Evolutionary conservation across 2,797 vertebrate species (phyloP).

Genomic region (Strix occidentalis): DNA sequence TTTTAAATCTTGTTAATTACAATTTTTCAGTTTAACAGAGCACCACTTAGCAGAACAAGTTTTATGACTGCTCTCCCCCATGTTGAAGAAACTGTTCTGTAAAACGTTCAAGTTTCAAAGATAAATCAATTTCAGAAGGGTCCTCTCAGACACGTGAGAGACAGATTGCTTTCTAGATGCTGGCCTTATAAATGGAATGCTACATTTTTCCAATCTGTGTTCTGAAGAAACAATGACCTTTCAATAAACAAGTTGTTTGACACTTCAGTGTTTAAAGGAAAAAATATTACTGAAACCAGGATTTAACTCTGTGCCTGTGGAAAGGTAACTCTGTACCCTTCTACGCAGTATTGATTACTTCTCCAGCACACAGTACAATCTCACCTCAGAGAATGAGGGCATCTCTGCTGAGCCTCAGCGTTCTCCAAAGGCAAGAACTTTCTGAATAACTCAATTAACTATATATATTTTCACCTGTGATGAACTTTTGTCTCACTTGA

Average conservation of each 20-base stretch:
- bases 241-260: not conserved
- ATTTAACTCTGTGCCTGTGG: not conserved
- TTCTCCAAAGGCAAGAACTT: not conserved
- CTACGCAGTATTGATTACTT: accelerated
- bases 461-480: not conserved
- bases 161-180: not conserved
- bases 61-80: not conserved
- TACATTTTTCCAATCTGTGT: not conserved
- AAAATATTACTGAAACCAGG: not conserved
- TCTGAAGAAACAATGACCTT: not conserved
- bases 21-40: not conserved
- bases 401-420: not conserved
- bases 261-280: not conserved
- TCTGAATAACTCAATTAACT: not conserved
- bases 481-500: not conserved
- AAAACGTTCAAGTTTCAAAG: not conserved
- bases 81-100: not conserved
- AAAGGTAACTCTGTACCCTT: not conserved
- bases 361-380: not conserved
- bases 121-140: not conserved
- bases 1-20: not conserved
- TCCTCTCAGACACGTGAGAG: not conserved
- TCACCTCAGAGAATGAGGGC: not conserved
- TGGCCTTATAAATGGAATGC: not conserved
- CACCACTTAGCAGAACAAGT: not conserved